These are phyloP conservation scores for Scartelaos histophorus DNA, from an alignment of 2,113 vertebrate species.

Conservation along the genomic window DNA sequence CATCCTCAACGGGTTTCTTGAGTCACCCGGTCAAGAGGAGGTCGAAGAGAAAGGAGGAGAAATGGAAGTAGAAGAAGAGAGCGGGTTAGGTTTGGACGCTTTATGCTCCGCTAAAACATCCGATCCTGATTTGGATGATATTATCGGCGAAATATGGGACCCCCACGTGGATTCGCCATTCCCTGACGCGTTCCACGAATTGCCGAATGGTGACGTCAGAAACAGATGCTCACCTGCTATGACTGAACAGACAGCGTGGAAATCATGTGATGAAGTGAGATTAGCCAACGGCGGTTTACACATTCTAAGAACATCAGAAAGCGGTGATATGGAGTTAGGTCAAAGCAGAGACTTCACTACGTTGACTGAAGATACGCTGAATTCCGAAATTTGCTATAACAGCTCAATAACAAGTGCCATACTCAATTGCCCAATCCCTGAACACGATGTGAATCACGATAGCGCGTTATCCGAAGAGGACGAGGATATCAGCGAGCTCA, in stretches of 20 bases:
- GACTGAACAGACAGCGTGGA: background rate
- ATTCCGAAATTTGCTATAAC: background rate
- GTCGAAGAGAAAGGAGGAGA: constrained; percentile 17
- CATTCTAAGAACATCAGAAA: constrained; percentile 25
- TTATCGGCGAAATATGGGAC: background rate
- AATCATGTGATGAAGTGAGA: constrained; percentile 38
- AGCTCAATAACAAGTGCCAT: constrained; percentile 49
- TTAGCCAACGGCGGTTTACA: constrained; percentile 77
- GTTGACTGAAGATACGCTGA: background rate
- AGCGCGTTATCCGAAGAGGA: constrained; percentile 31
- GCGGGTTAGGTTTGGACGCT: background rate
- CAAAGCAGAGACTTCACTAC: background rate
- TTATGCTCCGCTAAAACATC: too few relatives aligned
- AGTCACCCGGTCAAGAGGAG: constrained; percentile 39
- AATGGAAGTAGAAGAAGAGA: constrained; percentile 24
- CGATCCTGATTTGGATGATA: background rate
- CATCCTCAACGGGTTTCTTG: constrained; percentile 71
- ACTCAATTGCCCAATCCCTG: constrained; percentile 15
- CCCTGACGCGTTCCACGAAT: constrained; percentile 9
- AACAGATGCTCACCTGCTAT: background rate
- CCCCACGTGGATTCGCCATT: constrained; percentile 5
- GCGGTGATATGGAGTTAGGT: background rate
- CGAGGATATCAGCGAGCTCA: constrained; percentile 18
- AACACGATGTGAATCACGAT: constrained; percentile 21
- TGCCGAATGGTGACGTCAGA: constrained; percentile 54